Conservation (phyloP, 2,113 vertebrate genomes). For the Crotalus viridis region DNA sequence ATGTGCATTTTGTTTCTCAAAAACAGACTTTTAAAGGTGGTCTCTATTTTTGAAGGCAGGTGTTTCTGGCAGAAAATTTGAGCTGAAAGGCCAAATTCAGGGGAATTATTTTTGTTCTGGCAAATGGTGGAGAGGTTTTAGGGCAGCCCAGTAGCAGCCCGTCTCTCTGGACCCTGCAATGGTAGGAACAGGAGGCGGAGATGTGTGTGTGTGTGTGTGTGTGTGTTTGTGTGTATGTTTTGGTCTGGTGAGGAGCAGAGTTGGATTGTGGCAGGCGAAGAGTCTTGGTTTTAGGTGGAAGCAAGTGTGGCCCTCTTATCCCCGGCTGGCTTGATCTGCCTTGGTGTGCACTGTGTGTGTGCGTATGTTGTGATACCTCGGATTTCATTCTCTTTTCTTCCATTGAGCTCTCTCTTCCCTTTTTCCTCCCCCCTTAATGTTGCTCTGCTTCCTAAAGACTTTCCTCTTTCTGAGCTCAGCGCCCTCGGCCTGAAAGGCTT, state of each 20-base stretch:
- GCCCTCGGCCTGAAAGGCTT: not conserved
- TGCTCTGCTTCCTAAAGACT: not conserved
- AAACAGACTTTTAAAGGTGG: not conserved
- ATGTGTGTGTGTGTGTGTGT: too few species aligned
- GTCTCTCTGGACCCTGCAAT: not conserved
- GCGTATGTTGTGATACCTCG: fast-evolving
- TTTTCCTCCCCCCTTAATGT: not conserved
- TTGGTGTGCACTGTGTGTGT: fast-evolving
- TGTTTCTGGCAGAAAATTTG: not conserved
- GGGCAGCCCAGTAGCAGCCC: not conserved
- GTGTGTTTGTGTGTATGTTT: too few species aligned
- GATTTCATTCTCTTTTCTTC: not conserved
- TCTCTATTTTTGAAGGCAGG: not conserved
- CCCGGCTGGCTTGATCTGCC: too few species aligned
- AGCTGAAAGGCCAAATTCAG: not conserved
- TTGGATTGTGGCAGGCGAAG: too few species aligned
- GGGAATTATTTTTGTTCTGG: not conserved
- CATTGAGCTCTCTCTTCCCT: not conserved
- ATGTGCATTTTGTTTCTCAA: not conserved
- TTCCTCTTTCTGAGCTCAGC: not conserved
- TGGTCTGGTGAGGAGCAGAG: too few species aligned
- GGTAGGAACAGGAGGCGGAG: too few species aligned
- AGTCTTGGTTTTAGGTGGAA: not conserved
- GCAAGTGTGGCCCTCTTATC: too few species aligned
- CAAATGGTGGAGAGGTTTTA: not conserved